These are phyloP conservation scores for Coremacera marginata DNA, from an alignment of 2,888 invertebrate genomes.

Conservation along the genomic window DNA sequence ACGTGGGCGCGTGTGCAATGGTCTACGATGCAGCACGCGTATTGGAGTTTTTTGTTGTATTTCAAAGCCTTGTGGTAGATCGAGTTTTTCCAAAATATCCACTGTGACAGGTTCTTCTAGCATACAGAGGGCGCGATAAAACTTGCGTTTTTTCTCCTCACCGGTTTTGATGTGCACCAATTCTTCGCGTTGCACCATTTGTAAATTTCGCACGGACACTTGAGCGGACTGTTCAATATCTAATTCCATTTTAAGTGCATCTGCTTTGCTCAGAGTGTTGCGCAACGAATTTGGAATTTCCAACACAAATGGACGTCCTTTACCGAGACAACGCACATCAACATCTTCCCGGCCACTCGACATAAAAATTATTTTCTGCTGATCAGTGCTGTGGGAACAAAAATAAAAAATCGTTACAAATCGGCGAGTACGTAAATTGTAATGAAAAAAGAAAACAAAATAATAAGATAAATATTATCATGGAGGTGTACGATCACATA, in stretches of 20 bases:
- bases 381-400: slow-evolving; percentile 52
- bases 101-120: slow-evolving; percentile 68
- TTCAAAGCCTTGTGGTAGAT: slow-evolving; percentile 69
- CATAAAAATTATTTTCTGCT: slow-evolving; percentile 78
- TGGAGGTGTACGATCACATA: too few relatives aligned
- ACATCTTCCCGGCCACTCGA: slow-evolving; percentile 97
- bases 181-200: slow-evolving; percentile 78
- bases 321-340: slow-evolving; percentile 93
- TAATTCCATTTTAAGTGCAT: slow-evolving; percentile 73
- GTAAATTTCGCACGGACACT: slow-evolving; percentile 75
- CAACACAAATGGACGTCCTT: slow-evolving; percentile 92
- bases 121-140: slow-evolving; percentile 85
- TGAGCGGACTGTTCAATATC: slow-evolving; percentile 72
- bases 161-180: slow-evolving; percentile 82
- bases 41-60: slow-evolving; percentile 90
- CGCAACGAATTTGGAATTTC: slow-evolving; percentile 81
- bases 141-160: slow-evolving; percentile 89
- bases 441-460: too few relatives aligned
- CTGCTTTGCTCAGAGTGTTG: slow-evolving; percentile 70
- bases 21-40: slow-evolving; percentile 88
- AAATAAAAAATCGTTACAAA: not conserved
- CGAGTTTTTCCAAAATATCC: slow-evolving; percentile 71
- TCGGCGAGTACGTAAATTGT: not conserved
- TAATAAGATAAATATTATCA: too few relatives aligned
- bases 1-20: slow-evolving; percentile 78